Evolutionary conservation across 1,140 invertebrate genomes (phyloP), one percentile per base, ranked within the genome.

Genomic region (Condylostylus longicornis): DNA sequence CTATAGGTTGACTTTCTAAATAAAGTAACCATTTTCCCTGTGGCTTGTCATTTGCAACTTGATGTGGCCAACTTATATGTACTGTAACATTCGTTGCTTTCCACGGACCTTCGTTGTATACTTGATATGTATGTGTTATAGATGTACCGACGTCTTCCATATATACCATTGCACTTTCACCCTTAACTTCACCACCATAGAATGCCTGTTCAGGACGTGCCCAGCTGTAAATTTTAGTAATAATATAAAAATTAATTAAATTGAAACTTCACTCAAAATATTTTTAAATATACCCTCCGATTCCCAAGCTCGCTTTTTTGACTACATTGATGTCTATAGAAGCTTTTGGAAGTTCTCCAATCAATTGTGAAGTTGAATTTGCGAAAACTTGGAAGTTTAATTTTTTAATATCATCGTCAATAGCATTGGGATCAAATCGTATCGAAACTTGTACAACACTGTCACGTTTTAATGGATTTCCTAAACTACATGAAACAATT

Each of bases 21-120:
- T 95, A 95, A 1, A 94, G 65, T 9, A 95, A 64, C 79, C 89
- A 91, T 60, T 94, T 93, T 28, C 84, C 85, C 47, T 78, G 68
- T 10, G 66, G 54, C 45, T 74, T 76, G 12, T 78, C 72, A 47
- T 78, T 85, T 15, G 79, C 76, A 2, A 93, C 75, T 64, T 93
- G 85, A 51, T 80, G 77, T 0, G 91, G 91, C 90, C 90, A 94
- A 2, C 74, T 69, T 40, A 97, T 81, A 18, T 69, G 64, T n/a
- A 96, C 75, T 48, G 77, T 71, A 0, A 93, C 66, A 20, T 71
- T 70, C 6, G 74, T 72, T 3, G 90, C 78, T 49, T 75, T 72
- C 73, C 84, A 91, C 0, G 87, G 82, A 2, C 91, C 90, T 43
- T 77, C 70, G 47, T 95, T 95, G 49, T 74, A 79, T 45, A 90